Percentiles rank a stretch among this genome's conserved stretches.
These are phyloP conservation scores for Hyaena hyaena DNA, from an alignment of 2,113 vertebrate genomes.

Conservation along the genomic window DNA sequence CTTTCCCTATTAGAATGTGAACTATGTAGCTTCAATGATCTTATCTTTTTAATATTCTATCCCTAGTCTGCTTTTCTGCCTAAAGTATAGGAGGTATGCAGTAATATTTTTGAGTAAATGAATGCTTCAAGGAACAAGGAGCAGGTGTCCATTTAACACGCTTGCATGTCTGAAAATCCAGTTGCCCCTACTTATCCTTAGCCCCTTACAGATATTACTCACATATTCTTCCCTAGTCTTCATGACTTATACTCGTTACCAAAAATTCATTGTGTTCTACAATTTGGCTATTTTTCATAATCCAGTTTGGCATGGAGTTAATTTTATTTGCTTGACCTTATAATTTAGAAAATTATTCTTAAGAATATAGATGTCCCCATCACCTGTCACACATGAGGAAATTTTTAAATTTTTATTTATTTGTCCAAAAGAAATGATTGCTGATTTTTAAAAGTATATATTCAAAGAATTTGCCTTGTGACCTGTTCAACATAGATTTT, in stretches of 20 bases:
- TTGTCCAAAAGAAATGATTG: neutral
- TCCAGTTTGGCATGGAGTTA: neutral
- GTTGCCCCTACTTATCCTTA: neutral
- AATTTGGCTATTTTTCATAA: neutral
- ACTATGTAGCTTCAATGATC: neutral
- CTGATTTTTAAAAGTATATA: neutral
- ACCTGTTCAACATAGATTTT: neutral
- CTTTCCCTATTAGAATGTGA: neutral
- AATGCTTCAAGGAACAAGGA: neutral
- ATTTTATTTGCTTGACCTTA: neutral
- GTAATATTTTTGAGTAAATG: neutral
- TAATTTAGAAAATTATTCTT: conserved; percentile 13
- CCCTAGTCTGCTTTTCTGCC: neutral
- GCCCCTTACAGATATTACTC: neutral
- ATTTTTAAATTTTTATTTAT: neutral
- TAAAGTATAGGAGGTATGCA: neutral
- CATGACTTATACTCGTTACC: neutral
- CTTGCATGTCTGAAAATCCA: neutral
- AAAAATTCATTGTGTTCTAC: neutral
- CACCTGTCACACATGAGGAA: neutral
- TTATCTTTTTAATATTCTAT: neutral
- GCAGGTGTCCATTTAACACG: neutral
- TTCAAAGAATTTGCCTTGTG: neutral
- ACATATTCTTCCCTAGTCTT: neutral
- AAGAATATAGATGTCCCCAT: neutral